These are phyloP conservation scores for Monopis laevigella DNA, from an alignment of 2,888 invertebrate species.

Conservation along the genomic window DNA sequence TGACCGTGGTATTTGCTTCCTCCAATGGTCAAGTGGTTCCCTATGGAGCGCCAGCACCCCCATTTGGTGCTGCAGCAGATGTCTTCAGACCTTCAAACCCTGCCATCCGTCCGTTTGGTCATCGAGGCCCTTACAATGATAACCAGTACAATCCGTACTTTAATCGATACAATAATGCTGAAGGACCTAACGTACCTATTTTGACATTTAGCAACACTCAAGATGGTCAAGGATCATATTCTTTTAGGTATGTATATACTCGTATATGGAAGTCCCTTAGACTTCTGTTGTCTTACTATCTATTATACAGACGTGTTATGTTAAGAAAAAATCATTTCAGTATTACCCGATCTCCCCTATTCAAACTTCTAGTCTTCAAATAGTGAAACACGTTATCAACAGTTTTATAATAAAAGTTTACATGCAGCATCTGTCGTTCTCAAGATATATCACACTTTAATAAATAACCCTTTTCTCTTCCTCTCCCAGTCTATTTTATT, in stretches of 20 bases:
- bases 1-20: slow-evolving; percentile 14
- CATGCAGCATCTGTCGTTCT: too few relatives aligned
- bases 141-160: slow-evolving; percentile 32
- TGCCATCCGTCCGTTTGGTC: slow-evolving; percentile 2
- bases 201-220: slow-evolving; percentile 62
- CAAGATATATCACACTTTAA: too few relatives aligned
- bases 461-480: too few relatives aligned
- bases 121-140: slow-evolving; percentile 2
- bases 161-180: slow-evolving; percentile 30
- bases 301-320: too few relatives aligned
- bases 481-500: too few relatives aligned
- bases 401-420: too few relatives aligned
- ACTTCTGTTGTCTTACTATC: too few relatives aligned
- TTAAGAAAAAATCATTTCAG: too few relatives aligned
- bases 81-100: not conserved
- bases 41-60: slow-evolving; percentile 1
- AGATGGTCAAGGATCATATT: slow-evolving; percentile 69
- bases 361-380: too few relatives aligned
- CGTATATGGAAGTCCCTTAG: too few relatives aligned
- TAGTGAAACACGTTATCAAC: too few relatives aligned
- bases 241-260: slow-evolving; percentile 55
- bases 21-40: slow-evolving; percentile 12
- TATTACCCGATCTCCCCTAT: too few relatives aligned
- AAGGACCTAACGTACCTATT: slow-evolving; percentile 43
- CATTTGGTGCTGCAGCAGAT: slow-evolving; percentile 7